Percentiles rank a stretch among this genome's conserved stretches.
Conservation (phyloP, 2,113 vertebrate genomes). For the Sebastes schlegelii region DNA sequence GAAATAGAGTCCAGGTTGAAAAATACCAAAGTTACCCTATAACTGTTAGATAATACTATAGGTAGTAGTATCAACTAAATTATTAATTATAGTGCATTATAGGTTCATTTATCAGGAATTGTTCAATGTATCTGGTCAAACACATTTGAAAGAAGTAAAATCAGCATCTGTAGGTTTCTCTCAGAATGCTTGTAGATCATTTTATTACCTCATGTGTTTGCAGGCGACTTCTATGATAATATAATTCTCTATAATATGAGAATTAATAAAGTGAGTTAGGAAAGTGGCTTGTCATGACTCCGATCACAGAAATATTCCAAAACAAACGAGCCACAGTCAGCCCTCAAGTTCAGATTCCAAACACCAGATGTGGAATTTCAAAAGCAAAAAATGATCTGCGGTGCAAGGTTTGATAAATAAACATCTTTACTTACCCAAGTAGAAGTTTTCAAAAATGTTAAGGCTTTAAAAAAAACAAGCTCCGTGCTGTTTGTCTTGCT, state of each 20-base stretch:
- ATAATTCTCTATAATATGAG: too few species aligned
- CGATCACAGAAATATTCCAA: rapidly evolving
- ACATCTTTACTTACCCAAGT: constrained; percentile 26
- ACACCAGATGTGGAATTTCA: neutral
- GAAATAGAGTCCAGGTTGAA: too few species aligned
- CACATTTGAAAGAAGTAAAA: neutral
- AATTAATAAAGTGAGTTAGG: neutral
- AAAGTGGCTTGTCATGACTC: neutral
- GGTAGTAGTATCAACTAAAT: neutral
- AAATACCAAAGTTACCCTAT: too few species aligned
- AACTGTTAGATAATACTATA: neutral
- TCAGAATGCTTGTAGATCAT: neutral
- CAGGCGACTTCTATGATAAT: neutral
- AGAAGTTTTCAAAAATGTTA: neutral
- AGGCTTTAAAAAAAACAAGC: neutral
- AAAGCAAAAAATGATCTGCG: neutral
- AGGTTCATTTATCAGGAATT: neutral
- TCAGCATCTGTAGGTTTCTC: neutral
- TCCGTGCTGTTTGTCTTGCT: neutral
- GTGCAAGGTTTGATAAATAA: neutral
- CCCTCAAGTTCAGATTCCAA: neutral
- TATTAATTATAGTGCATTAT: neutral
- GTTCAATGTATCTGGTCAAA: neutral
- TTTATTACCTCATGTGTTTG: neutral
- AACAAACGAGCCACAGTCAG: neutral